Conservation (phyloP, 30 jellyfish, hydroid and myxozoan genomes). For the Clytia hemisphaerica region DNA sequence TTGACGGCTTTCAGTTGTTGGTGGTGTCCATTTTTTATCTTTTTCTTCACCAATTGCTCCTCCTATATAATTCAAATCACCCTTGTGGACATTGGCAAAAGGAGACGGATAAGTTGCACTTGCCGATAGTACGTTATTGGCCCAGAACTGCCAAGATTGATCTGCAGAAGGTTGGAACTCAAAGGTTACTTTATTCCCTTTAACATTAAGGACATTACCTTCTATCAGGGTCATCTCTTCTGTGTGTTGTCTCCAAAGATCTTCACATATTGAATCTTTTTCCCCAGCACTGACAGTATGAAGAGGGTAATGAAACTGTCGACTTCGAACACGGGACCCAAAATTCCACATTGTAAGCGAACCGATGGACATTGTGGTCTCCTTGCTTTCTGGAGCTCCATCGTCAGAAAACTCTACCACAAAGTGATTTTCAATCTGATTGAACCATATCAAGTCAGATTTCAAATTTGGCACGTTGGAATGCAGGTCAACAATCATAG, state of each 20-base stretch:
- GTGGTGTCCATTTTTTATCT: too few relatives aligned
- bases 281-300: conserved; percentile 15
- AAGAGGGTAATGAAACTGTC: too few relatives aligned
- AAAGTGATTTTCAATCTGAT: too few relatives aligned
- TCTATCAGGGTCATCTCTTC: conserved; percentile 20
- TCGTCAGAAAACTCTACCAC: too few relatives aligned
- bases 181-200: conserved; percentile 12
- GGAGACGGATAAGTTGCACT: conserved; percentile 30
- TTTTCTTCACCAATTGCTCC: too few relatives aligned
- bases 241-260: conserved; percentile 8
- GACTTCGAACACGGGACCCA: too few relatives aligned
- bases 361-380: too few relatives aligned
- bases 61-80: too few relatives aligned
- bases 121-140: conserved; percentile 13
- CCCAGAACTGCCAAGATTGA: conserved; percentile 15
- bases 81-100: too few relatives aligned
- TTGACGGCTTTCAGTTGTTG: too few relatives aligned
- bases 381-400: too few relatives aligned
- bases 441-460: too few relatives aligned
- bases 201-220: background rate
- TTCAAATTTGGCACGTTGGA: conserved; percentile 1
- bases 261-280: conserved; percentile 20
- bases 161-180: conserved; percentile 27
- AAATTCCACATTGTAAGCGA: background rate
- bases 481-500: conserved; percentile 7